These are phyloP conservation scores for Empidonax traillii DNA, from an alignment of 2,113 vertebrate species.

Conservation along the genomic window DNA sequence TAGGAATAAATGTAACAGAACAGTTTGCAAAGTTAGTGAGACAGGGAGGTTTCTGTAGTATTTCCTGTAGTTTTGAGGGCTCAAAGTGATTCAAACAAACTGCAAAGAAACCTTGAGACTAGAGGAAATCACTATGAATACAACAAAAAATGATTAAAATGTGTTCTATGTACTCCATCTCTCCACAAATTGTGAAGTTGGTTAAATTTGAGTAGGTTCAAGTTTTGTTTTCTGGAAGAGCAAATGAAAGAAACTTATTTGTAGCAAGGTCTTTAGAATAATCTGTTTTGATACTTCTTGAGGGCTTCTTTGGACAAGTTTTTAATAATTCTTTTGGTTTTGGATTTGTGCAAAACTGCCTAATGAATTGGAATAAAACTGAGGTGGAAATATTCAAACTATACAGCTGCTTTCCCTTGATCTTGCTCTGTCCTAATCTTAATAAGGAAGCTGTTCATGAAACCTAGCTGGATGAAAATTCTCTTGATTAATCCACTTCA, in stretches of 20 bases:
- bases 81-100: conserved; percentile 14
- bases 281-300: conserved; percentile 54
- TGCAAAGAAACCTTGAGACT: background rate
- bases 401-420: background rate
- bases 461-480: background rate
- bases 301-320: conserved; percentile 66
- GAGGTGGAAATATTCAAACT: background rate
- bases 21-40: background rate
- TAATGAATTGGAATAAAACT: background rate
- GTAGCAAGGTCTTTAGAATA: conserved; percentile 50
- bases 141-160: background rate
- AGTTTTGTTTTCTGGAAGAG: conserved; percentile 46
- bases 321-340: conserved; percentile 54
- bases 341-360: background rate
- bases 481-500: background rate
- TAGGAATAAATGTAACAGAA: conserved; percentile 15
- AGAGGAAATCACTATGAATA: conserved; percentile 31
- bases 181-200: conserved; percentile 57
- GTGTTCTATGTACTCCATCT: conserved; percentile 1
- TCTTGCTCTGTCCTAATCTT: background rate
- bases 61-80: conserved; percentile 36
- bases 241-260: conserved; percentile 46
- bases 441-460: background rate
- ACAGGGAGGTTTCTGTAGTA: conserved; percentile 14
- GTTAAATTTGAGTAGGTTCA: conserved; percentile 54